A percentile compares a stretch with the other conserved stretches of the same genome.
These are phyloP conservation scores for Sepioteuthis lessoniana DNA, from an alignment of 2,888 invertebrate genomes.

Conservation along the genomic window DNA sequence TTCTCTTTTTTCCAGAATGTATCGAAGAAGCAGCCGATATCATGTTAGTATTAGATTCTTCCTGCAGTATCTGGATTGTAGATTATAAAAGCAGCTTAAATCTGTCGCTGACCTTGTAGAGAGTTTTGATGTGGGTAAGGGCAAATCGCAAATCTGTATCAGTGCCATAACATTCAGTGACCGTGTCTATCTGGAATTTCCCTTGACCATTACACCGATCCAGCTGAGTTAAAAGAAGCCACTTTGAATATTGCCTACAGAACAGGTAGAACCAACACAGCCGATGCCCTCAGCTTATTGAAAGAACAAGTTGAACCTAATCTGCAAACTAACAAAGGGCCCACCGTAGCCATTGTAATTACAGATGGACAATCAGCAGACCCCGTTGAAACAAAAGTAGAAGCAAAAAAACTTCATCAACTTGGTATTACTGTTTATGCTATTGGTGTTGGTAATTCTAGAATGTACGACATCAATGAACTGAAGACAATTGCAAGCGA, in stretches of 20 bases:
- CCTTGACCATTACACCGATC: conserved; percentile 54
- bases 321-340: not conserved
- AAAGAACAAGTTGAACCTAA: not conserved
- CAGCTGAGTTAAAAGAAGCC: conserved; percentile 53
- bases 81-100: conserved; percentile 64
- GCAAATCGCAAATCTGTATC: conserved; percentile 57
- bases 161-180: conserved; percentile 61
- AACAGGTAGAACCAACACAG: not conserved
- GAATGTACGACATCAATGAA: not conserved
- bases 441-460: not conserved
- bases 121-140: conserved; percentile 58
- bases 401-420: not conserved
- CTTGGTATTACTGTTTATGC: not conserved
- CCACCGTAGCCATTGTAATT: not conserved
- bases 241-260: conserved; percentile 52
- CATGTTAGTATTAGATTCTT: conserved; percentile 64
- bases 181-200: conserved; percentile 54
- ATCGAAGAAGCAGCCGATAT: conserved; percentile 63
- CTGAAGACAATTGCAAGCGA: not conserved
- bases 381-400: not conserved
- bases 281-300: not conserved
- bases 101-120: conserved; percentile 59
- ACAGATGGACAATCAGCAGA: not conserved
- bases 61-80: conserved; percentile 64
- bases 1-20: conserved; percentile 55